Conservation (phyloP, 2,797 vertebrate species). For the Pipistrellus nathusii region DNA sequence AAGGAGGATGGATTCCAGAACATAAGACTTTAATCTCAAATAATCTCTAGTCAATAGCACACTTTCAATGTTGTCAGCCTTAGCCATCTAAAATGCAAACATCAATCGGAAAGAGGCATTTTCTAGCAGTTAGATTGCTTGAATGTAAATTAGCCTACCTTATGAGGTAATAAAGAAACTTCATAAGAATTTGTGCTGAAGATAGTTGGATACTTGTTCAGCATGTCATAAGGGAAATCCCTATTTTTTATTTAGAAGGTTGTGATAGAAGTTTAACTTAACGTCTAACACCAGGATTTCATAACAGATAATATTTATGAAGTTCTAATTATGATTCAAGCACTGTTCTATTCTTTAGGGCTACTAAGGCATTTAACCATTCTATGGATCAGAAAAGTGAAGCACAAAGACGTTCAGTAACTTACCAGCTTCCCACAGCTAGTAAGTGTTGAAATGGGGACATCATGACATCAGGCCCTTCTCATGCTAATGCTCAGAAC, state of each 20-base stretch:
- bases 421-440: background rate
- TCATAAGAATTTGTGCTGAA: background rate
- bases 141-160: background rate
- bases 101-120: constrained; percentile 9
- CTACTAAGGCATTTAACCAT: background rate
- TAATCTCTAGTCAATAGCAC: constrained; percentile 36
- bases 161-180: background rate
- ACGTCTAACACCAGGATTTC: background rate
- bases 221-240: background rate
- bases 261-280: background rate
- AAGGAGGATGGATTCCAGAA: constrained; percentile 68
- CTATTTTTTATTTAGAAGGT: constrained; percentile 20
- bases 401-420: background rate
- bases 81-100: constrained; percentile 56
- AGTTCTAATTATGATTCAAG: constrained; percentile 9
- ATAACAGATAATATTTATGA: constrained; percentile 25
- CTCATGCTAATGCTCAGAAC: background rate
- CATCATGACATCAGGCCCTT: background rate
- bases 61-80: background rate
- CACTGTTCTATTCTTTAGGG: background rate
- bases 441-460: background rate
- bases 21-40: constrained; percentile 70
- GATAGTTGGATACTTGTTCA: background rate
- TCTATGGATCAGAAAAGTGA: constrained; percentile 10
- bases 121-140: background rate